Percentiles rank a stretch among this genome's conserved stretches.
Evolutionary conservation across 2,113 vertebrate genomes (phyloP).

Genomic region (Mesoclemmys tuberculata): DNA sequence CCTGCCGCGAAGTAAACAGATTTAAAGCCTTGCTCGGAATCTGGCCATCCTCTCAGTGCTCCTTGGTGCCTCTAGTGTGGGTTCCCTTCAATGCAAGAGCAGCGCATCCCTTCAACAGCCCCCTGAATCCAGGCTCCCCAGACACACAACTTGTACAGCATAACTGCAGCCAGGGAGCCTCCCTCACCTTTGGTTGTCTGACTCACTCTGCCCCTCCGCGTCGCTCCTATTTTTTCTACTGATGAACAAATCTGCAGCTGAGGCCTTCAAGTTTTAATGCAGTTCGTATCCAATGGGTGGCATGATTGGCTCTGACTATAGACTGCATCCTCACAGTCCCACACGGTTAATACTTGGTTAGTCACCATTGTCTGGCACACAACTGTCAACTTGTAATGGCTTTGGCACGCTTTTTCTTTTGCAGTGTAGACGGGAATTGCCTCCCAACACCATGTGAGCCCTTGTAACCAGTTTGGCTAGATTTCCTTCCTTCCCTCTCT

Average conservation of each 20-base stretch:
- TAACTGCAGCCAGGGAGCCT: neutral
- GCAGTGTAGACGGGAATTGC: neutral
- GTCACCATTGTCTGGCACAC: neutral
- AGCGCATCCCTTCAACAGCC: neutral
- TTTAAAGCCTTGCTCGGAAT: neutral
- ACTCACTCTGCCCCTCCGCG: neutral
- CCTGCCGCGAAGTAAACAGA: neutral
- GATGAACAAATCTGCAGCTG: neutral
- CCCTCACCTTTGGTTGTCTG: neutral
- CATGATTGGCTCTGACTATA: neutral
- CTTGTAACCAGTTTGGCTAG: neutral
- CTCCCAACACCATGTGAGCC: neutral
- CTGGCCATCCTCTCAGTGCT: neutral
- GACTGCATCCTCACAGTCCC: neutral
- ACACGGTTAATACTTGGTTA: neutral
- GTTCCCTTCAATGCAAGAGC: neutral
- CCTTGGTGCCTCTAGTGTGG: too few species aligned
- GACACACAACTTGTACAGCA: neutral
- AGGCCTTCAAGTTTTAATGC: neutral
- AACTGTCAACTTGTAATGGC: neutral
- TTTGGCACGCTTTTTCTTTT: neutral
- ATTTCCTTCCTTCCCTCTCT: neutral
- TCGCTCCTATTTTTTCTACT: neutral
- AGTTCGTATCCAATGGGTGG: neutral
- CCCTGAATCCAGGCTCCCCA: neutral